phyloP scores from a whole-genome alignment of 2,113 vertebrate genomes.

The Neodontobutis hainanensis region DNA sequence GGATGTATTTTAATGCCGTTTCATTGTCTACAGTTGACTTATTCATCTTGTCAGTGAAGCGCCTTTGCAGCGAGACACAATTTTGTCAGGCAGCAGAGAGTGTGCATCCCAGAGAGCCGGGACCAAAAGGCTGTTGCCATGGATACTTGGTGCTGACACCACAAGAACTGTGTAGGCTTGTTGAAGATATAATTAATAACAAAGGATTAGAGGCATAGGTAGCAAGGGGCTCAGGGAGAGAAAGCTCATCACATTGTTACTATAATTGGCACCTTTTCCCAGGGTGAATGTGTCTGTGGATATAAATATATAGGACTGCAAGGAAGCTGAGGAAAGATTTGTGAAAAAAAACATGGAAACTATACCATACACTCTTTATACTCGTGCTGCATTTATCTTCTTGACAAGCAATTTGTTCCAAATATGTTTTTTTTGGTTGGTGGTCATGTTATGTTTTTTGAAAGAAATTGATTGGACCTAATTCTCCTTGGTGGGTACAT shows the following conservation, averaged over 20 bases:
- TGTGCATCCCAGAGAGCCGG: conserved; percentile 49
- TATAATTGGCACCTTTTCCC: conserved; percentile 64
- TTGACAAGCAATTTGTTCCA: conserved; percentile 73
- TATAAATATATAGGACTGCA: conserved; percentile 24
- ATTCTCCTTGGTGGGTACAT: conserved; percentile 8
- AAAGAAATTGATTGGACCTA: conserved; percentile 52
- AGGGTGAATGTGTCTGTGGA: conserved; percentile 26
- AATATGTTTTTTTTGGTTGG: conserved; percentile 64
- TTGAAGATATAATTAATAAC: conserved; percentile 80
- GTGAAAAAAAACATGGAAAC: conserved; percentile 4
- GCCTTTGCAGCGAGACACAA: conserved; percentile 31
- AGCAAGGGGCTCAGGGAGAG: conserved; percentile 59
- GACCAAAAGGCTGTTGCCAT: conserved; percentile 77
- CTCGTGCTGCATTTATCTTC: conserved; percentile 64
- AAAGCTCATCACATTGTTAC: conserved; percentile 69
- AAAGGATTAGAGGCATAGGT: conserved; percentile 76
- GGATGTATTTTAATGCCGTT: conserved; percentile 14
- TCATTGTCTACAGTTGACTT: conserved; percentile 18
- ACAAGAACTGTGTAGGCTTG: conserved; percentile 77
- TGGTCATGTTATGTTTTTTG: conserved; percentile 51
- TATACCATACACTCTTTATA: not conserved
- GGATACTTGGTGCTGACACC: conserved; percentile 75
- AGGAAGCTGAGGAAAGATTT: conserved; percentile 37
- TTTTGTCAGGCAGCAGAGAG: conserved; percentile 45
- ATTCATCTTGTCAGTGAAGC: conserved; percentile 37